Percentiles rank a stretch among this genome's conserved stretches.
Evolutionary conservation across 2,888 invertebrate genomes (phyloP).

Genomic region (Anthrax anthrax): DNA sequence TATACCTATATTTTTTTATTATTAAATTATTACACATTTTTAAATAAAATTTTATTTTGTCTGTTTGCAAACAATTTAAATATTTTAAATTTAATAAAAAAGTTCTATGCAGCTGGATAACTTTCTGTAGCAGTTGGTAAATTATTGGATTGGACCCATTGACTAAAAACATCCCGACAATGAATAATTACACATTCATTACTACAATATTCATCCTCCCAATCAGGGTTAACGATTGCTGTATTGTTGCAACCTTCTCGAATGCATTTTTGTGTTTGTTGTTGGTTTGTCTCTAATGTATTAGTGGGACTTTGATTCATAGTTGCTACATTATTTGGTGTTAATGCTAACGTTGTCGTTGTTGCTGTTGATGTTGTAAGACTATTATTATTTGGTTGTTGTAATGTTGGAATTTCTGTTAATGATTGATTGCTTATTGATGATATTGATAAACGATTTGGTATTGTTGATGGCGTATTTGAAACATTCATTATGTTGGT

Average conservation of each 20-base stretch:
- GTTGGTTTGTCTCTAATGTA: conserved; percentile 20
- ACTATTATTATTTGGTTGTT: neutral
- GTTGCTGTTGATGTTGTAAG: neutral
- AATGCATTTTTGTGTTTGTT: conserved; percentile 46
- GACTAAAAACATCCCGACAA: conserved; percentile 70
- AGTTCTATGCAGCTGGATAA: too few relatives aligned
- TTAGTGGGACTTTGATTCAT: neutral
- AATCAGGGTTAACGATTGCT: conserved; percentile 80
- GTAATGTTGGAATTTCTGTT: neutral
- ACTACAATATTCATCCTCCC: conserved; percentile 96
- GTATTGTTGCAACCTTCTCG: conserved; percentile 83
- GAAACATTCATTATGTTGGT: too few relatives aligned
- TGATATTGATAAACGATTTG: neutral
- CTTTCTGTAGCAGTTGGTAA: neutral
- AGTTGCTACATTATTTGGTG: neutral
- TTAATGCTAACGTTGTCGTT: neutral
- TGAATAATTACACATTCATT: conserved; percentile 94
- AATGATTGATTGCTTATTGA: neutral
- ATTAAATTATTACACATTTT: too few relatives aligned
- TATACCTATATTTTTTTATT: too few relatives aligned
- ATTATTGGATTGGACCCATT: conserved; percentile 23
- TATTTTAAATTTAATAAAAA: too few relatives aligned
- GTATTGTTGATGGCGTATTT: neutral
- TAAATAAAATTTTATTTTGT: too few relatives aligned
- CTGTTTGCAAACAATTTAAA: too few relatives aligned